A percentile compares a stretch with the other conserved stretches of the same genome.
Evolutionary conservation across 1,140 invertebrate species (phyloP).

Genomic region (Heliothis virescens): DNA sequence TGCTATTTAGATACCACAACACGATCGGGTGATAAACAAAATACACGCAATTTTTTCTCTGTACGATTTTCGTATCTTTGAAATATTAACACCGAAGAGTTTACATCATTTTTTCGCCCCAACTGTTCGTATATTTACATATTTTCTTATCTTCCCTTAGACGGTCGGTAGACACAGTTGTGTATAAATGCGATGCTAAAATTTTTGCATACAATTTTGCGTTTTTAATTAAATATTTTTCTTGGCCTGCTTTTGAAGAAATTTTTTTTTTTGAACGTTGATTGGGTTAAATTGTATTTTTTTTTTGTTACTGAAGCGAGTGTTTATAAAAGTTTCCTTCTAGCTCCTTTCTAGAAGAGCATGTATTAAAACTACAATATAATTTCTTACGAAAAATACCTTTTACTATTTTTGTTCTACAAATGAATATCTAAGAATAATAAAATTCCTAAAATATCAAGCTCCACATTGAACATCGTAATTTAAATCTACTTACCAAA

Average conservation of each 20-base stretch:
- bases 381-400: no score
- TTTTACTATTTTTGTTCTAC: no score
- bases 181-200: background rate
- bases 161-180: constrained; percentile 5
- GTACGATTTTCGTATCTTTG: background rate
- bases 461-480: background rate
- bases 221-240: constrained; percentile 31
- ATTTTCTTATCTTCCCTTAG: constrained; percentile 24
- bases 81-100: constrained; percentile 23
- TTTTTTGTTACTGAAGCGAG: no score
- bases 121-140: constrained; percentile 3
- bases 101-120: constrained; percentile 3
- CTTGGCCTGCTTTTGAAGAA: background rate
- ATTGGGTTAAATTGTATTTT: background rate
- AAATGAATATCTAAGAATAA: no score
- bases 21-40: background rate
- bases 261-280: background rate
- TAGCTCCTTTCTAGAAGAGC: no score
- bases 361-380: no score
- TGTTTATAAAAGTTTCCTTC: no score
- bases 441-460: no score
- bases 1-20: background rate
- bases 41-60: background rate
- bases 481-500: constrained; percentile 40
- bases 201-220: constrained; percentile 9